These are phyloP conservation scores for Shinisaurus crocodilurus DNA, from an alignment of 2,113 vertebrate species.

Conservation along the genomic window DNA sequence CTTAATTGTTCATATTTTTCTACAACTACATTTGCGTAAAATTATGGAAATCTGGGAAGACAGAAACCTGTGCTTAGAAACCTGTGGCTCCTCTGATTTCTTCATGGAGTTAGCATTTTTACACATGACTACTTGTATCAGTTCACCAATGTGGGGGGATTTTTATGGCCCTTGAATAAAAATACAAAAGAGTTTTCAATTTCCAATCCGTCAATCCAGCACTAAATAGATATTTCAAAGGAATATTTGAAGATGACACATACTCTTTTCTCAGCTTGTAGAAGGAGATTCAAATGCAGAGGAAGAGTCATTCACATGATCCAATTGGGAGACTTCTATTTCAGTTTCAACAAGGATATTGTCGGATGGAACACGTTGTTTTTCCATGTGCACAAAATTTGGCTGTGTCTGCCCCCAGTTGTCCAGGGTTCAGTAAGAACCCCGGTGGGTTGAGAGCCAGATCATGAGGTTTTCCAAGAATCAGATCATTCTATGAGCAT, in stretches of 20 bases:
- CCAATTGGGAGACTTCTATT: not conserved
- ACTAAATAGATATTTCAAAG: not conserved
- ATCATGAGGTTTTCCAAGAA: conserved; percentile 14
- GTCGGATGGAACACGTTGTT: not conserved
- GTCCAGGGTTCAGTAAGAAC: not conserved
- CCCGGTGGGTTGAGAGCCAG: not conserved
- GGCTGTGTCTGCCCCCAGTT: not conserved
- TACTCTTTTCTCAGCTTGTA: not conserved
- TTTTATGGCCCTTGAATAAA: not conserved
- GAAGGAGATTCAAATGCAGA: not conserved
- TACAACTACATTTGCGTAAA: no score
- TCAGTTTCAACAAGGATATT: not conserved
- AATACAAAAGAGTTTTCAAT: not conserved
- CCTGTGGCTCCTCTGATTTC: not conserved
- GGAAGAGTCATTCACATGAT: not conserved
- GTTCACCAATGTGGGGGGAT: not conserved
- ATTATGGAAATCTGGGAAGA: not conserved
- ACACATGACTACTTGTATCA: not conserved
- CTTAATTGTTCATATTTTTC: no score
- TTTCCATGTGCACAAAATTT: not conserved
- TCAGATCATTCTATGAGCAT: not conserved
- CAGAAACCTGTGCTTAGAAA: not conserved
- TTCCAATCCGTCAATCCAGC: not conserved
- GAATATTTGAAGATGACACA: not conserved
- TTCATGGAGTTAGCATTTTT: not conserved